phyloP scores from a whole-genome alignment of 1,140 invertebrate genomes.

The Bombus breviceps region DNA sequence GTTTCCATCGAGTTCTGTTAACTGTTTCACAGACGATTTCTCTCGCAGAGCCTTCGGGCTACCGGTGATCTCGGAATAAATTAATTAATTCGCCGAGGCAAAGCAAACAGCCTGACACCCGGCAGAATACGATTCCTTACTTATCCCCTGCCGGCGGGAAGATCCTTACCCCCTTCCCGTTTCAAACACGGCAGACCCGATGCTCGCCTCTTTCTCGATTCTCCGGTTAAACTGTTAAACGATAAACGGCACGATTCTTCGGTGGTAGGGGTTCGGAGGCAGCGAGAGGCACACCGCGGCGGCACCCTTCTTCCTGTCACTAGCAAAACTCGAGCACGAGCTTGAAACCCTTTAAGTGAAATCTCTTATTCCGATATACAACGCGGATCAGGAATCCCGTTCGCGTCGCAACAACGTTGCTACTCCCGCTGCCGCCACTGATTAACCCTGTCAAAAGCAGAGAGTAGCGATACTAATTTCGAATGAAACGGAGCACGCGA shows the following conservation, averaged over 20 bases:
- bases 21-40: conserved; percentile 34
- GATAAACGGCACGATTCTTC: conserved; percentile 34
- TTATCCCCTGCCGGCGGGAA: conserved; percentile 67
- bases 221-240: conserved; percentile 14
- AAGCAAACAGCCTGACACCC: conserved; percentile 78
- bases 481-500: conserved; percentile 75
- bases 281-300: conserved; percentile 38
- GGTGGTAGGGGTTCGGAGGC: conserved; percentile 35
- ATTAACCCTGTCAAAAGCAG: conserved; percentile 83
- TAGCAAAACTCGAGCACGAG: conserved; percentile 81
- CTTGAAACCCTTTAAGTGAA: conserved; percentile 82
- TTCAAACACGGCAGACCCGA: conserved; percentile 24
- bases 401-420: conserved; percentile 22
- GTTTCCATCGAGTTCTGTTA: conserved; percentile 23
- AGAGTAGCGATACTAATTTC: conserved; percentile 83
- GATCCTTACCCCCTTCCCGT: conserved; percentile 69
- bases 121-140: conserved; percentile 78
- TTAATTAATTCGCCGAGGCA: conserved; percentile 77
- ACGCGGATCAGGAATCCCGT: background rate
- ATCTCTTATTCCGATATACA: conserved; percentile 83
- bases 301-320: conserved; percentile 77
- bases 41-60: conserved; percentile 59
- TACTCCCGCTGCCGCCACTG: conserved; percentile 61
- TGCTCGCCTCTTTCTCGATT: conserved; percentile 32
- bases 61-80: conserved; percentile 75